Percentiles rank a stretch among this genome's conserved stretches.
Conservation (phyloP, 2,797 vertebrate genomes). For the Gymnothorax reevesii region DNA sequence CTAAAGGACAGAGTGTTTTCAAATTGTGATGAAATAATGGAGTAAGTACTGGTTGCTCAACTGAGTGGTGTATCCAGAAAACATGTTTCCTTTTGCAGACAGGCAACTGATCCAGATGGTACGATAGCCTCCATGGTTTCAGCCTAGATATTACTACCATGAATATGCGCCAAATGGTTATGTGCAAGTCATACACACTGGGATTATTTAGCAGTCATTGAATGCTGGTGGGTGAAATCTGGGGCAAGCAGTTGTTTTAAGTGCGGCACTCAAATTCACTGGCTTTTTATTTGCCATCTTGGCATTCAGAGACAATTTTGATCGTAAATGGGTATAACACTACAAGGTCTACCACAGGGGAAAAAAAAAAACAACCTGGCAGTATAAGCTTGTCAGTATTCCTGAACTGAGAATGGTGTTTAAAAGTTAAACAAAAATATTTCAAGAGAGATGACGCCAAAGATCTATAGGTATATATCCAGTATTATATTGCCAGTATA, state of each 20-base stretch:
- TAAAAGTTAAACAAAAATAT: not conserved
- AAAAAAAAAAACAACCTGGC: not conserved
- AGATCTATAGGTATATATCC: slow-evolving; percentile 45
- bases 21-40: slow-evolving; percentile 12
- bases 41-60: not conserved
- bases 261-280: not conserved
- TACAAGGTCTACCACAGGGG: not conserved
- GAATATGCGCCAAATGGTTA: not conserved
- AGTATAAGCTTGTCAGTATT: not conserved
- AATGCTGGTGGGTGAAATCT: not conserved
- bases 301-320: not conserved
- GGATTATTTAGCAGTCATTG: slow-evolving; percentile 3
- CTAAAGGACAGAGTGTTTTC: slow-evolving; percentile 2
- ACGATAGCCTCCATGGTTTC: not conserved
- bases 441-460: not conserved
- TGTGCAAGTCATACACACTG: not conserved
- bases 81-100: not conserved
- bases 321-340: not conserved
- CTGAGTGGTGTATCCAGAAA: slow-evolving; percentile 1
- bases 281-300: not conserved
- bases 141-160: not conserved
- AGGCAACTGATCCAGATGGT: slow-evolving; percentile 1
- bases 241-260: not conserved
- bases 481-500: slow-evolving; percentile 53
- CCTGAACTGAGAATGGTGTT: not conserved